phyloP scores from a whole-genome alignment of 2,113 vertebrate species.

The Phrynosoma blainvillii region DNA sequence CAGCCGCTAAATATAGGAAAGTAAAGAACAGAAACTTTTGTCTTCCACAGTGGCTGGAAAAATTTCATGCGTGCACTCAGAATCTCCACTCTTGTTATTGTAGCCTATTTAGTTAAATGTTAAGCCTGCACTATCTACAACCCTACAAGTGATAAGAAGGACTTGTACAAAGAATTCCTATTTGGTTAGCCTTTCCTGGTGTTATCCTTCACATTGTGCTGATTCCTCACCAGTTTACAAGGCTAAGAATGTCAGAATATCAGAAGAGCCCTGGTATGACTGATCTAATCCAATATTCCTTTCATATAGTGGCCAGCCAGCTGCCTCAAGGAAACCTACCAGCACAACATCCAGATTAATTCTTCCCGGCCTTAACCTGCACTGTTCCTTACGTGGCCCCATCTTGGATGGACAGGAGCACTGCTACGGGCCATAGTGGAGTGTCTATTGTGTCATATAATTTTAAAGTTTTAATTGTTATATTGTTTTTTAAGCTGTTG shows the following conservation, averaged over 20 bases:
- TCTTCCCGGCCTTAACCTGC: too few species aligned
- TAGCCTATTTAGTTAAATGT: neutral
- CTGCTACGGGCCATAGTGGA: too few species aligned
- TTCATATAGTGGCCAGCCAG: neutral
- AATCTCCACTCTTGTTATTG: neutral
- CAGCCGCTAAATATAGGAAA: neutral
- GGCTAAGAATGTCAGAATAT: neutral
- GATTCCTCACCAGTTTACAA: neutral
- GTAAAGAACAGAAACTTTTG: neutral
- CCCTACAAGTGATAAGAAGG: neutral
- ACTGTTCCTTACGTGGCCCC: too few species aligned
- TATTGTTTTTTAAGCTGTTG: too few species aligned
- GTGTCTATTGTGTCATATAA: too few species aligned
- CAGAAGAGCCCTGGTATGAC: too few species aligned
- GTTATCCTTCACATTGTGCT: neutral
- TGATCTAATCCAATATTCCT: too few species aligned
- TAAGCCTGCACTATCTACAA: neutral
- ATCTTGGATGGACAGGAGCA: too few species aligned
- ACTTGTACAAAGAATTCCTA: neutral
- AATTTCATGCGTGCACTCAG: neutral
- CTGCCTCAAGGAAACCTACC: neutral
- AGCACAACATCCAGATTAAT: too few species aligned
- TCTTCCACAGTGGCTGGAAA: neutral
- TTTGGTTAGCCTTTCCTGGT: neutral
- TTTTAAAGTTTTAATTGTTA: too few species aligned